Percentiles rank a stretch among this genome's conserved stretches.
Evolutionary conservation across 2,888 invertebrate species (phyloP).

Genomic region (Crepidodera aurea): DNA sequence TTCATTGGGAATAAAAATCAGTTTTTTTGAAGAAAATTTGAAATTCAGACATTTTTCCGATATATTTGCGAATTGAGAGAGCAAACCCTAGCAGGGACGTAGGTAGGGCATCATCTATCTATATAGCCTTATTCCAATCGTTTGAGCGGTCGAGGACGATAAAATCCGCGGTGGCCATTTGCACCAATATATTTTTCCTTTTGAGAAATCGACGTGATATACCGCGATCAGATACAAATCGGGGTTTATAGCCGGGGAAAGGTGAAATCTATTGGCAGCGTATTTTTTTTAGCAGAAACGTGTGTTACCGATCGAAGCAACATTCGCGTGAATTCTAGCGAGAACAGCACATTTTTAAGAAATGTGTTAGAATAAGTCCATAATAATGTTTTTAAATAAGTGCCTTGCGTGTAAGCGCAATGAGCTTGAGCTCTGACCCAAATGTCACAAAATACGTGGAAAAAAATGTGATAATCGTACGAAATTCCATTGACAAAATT

Average conservation of each 20-base stretch:
- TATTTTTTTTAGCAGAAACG: slow-evolving; percentile 25
- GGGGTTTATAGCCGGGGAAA: slow-evolving; percentile 20
- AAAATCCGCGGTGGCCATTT: slow-evolving; percentile 31
- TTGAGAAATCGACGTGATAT: slow-evolving; percentile 25
- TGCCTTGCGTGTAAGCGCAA: no score
- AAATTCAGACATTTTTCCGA: slow-evolving; percentile 24
- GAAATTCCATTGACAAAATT: no score
- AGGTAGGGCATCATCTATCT: slow-evolving; percentile 29
- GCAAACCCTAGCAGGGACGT: slow-evolving; percentile 6
- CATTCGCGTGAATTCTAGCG: no score
- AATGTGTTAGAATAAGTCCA: no score
- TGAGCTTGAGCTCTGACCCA: no score
- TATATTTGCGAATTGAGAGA: slow-evolving; percentile 31
- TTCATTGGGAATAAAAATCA: neutral
- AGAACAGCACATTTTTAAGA: no score
- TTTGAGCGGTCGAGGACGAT: slow-evolving; percentile 39
- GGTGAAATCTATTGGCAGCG: slow-evolving; percentile 25
- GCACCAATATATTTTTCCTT: slow-evolving; percentile 33
- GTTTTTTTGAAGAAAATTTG: neutral
- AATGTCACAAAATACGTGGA: no score
- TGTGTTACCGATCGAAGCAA: no score
- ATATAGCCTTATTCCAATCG: slow-evolving; percentile 38
- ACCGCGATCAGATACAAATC: slow-evolving; percentile 15
- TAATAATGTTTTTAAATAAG: no score
- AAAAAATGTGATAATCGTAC: no score